Evolutionary conservation across 2,113 vertebrate genomes (phyloP).

Genomic region (Microcebus jonahi): DNA sequence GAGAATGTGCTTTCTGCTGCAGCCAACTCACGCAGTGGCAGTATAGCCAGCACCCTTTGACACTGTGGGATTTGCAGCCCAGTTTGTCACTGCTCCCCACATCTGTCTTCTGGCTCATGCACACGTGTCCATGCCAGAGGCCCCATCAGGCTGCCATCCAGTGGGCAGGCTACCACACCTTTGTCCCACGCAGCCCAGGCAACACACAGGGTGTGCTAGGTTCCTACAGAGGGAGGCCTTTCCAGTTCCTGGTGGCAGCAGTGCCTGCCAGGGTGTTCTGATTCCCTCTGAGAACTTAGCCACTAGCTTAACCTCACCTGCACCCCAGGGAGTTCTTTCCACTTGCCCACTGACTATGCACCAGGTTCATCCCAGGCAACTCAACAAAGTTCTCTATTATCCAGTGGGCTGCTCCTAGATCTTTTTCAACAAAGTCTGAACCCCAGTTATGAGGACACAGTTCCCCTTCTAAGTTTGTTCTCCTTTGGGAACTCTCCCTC

Average conservation of each 20-base stretch:
- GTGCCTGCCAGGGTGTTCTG: not conserved
- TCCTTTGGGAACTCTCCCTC: not conserved
- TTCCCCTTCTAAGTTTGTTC: not conserved
- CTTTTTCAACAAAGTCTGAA: not conserved
- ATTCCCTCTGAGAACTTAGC: not conserved
- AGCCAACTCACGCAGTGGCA: not conserved
- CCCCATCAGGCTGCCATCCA: not conserved
- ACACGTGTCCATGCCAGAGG: not conserved
- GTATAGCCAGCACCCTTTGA: too few species aligned
- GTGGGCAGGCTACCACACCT: not conserved
- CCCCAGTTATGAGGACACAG: not conserved
- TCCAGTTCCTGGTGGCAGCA: not conserved
- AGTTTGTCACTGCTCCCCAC: not conserved
- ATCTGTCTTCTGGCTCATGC: not conserved
- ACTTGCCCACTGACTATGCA: not conserved
- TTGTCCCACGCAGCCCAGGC: not conserved
- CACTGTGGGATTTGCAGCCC: not conserved
- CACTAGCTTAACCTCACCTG: not conserved
- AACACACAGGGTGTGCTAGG: not conserved
- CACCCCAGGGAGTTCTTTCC: not conserved
- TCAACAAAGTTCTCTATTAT: not conserved
- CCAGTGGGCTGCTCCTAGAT: not conserved
- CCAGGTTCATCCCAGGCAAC: not conserved
- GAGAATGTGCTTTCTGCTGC: not conserved
- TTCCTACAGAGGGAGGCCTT: not conserved